A percentile compares a stretch with the other conserved stretches of the same genome.
Evolutionary conservation across 2,113 vertebrate genomes (phyloP).

Genomic region (Emydura subglobosa): DNA sequence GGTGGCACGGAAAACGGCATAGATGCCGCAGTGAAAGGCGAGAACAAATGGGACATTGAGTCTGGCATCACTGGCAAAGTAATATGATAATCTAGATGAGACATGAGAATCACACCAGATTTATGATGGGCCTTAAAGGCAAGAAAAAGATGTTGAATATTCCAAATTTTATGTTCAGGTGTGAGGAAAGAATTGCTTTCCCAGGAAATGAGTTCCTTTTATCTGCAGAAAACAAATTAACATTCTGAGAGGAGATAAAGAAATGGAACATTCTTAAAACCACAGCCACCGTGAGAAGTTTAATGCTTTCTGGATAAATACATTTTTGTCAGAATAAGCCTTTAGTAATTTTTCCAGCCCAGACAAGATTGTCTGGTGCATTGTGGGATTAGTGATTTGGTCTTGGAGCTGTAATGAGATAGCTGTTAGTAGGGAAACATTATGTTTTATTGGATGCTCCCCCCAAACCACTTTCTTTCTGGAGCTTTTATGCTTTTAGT

Average conservation of each 20-base stretch:
- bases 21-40: not conserved
- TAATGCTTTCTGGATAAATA: constrained; percentile 2
- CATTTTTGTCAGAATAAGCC: not conserved
- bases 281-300: not conserved
- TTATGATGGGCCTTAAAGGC: constrained; percentile 6
- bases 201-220: constrained; percentile 8
- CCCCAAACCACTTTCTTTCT: not conserved
- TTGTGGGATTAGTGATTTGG: not conserved
- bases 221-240: constrained; percentile 2
- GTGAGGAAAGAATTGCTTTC: constrained; percentile 24
- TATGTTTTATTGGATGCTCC: not conserved
- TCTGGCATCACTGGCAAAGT: not conserved
- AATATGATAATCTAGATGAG: not conserved
- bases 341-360: constrained; percentile 3
- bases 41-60: not conserved
- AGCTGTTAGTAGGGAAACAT: not conserved
- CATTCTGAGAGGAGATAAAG: not conserved
- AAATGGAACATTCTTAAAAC: not conserved
- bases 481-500: not conserved
- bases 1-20: not conserved
- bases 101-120: not conserved
- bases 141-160: not conserved
- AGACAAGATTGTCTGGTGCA: not conserved
- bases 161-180: not conserved
- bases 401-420: not conserved